Percentiles rank a stretch among this genome's conserved stretches.
These are phyloP conservation scores for Mnemiopsis leidyi DNA, from an alignment of 37 sponge, comb jelly and placozoan genomes.

Conservation along the genomic window DNA sequence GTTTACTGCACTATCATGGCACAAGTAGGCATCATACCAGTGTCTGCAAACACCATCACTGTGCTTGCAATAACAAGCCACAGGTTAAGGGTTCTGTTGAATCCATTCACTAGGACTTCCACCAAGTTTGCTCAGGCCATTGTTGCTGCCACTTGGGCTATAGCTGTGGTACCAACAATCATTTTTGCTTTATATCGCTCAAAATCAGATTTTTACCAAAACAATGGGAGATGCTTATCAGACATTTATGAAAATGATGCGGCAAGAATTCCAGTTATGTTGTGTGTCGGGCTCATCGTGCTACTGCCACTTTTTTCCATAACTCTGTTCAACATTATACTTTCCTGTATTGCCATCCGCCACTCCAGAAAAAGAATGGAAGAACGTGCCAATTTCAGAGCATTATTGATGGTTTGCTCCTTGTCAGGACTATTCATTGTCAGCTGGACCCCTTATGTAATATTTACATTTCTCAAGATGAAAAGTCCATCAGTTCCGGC, in stretches of 20 bases:
- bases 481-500: neutral
- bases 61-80: constrained; percentile 34
- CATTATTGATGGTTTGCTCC: constrained; percentile 44
- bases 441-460: constrained; percentile 49
- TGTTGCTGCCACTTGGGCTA: neutral
- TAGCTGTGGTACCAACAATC: neutral
- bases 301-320: constrained; percentile 47
- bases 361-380: neutral
- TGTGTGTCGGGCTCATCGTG: constrained; percentile 11
- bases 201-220: neutral
- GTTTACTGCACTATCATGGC: constrained; percentile 28
- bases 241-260: constrained; percentile 52
- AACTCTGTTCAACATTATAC: constrained; percentile 26
- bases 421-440: constrained; percentile 45
- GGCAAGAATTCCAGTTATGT: constrained; percentile 7
- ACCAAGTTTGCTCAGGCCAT: neutral
- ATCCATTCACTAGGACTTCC: neutral
- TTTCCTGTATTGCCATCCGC: neutral
- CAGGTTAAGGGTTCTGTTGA: constrained; percentile 14
- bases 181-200: neutral
- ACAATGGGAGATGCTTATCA: constrained; percentile 34
- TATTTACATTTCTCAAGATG: constrained; percentile 44
- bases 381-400: neutral
- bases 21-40: constrained; percentile 39
- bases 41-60: constrained; percentile 56